Evolutionary conservation across 1,140 invertebrate species (phyloP), one percentile per base, ranked within the genome.

Genomic region (Drosophila miranda): DNA sequence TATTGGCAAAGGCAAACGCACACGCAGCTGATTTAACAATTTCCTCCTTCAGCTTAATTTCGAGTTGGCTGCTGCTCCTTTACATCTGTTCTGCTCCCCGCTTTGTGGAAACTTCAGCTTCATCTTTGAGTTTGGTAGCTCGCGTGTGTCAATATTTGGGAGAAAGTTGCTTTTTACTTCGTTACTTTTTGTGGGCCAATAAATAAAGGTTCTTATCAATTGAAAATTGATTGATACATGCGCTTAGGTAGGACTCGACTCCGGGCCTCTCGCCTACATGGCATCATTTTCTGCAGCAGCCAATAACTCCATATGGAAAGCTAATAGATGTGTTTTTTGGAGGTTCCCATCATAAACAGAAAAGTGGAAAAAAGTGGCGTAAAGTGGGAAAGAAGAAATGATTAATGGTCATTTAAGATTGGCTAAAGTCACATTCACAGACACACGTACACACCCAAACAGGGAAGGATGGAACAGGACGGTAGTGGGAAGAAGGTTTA

Each of bases 401-500:
- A 89, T 89, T 89, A 89, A 89, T 89, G 86, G 81, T 79, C 86
- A 82, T 80, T 89, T 74, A 75, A 86, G 87, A 79, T 82, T 86
- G 86, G 63, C 78, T 72, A 78, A 87, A 87, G 78, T 87, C 66
- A 72, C 50, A 63, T 59, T 48, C 64, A 66, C 26, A 42, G 14
- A 34, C 23, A 26, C 23, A 26, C 23, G 0, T 5, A 26, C 23
- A 26, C 3, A 26, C 2, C 3, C 23, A 23, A 23, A 5, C 30
- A 16, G 8, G 28, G 14, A 41, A 7, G 19, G 21, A 30, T 38
- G 50, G 44, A 54, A 41, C 71, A 45, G 0, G 28, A 30, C 28
- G 8, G 8, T 2, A 30, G 34, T 38, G 34, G 34, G 9, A 11
- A 4, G 9, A 13, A 2, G 8, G 34, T 13, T 5, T 38, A 1